phyloP scores from a whole-genome alignment of 2,797 vertebrate species.

The Eutrigla gurnardus region DNA sequence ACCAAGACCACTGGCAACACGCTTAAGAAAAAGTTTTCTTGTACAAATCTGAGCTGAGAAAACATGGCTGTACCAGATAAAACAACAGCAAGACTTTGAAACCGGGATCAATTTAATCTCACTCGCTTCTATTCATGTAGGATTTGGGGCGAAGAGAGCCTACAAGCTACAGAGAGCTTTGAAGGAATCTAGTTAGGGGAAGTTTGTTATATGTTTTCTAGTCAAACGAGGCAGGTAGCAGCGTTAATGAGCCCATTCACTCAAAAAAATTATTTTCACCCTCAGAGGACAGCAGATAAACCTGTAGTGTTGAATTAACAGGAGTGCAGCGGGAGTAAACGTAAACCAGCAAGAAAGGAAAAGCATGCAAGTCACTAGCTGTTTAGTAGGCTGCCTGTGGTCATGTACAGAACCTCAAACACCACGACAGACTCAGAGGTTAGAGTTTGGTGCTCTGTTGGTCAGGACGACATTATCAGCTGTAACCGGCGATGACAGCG shows the following conservation, averaged over 20 bases:
- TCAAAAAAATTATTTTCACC: not conserved
- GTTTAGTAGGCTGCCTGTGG: too few species aligned
- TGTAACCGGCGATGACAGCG: too few species aligned
- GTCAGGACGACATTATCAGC: too few species aligned
- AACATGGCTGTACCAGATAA: not conserved
- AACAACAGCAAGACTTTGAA: not conserved
- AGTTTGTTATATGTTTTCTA: too few species aligned
- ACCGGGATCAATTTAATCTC: not conserved
- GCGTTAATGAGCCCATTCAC: conserved; percentile 14
- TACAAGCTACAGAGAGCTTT: not conserved
- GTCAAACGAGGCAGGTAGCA: not conserved
- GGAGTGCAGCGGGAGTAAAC: not conserved
- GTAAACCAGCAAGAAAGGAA: too few species aligned
- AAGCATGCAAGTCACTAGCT: too few species aligned
- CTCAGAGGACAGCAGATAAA: not conserved
- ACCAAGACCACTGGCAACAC: not conserved
- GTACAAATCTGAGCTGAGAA: conserved; percentile 10
- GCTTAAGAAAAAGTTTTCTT: not conserved
- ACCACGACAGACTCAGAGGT: too few species aligned
- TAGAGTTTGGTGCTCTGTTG: too few species aligned
- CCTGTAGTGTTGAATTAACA: not conserved
- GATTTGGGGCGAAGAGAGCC: not conserved
- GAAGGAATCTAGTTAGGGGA: not conserved
- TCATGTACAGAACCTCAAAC: too few species aligned
- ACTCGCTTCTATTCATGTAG: not conserved